Conservation (phyloP, 2,888 invertebrate genomes). For the Suillia variegata region DNA sequence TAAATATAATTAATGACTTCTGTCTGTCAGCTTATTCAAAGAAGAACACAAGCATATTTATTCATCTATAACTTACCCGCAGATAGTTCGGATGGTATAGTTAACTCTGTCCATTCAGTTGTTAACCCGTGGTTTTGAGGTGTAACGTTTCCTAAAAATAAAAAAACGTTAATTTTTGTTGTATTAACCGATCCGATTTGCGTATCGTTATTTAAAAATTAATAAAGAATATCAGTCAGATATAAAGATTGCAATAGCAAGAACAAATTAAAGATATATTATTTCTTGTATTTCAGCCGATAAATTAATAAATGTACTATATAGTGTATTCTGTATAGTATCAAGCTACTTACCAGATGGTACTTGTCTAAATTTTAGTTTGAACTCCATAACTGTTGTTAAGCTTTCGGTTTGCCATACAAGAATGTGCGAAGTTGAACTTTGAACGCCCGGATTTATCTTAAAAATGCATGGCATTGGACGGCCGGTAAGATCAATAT, state of each 20-base stretch:
- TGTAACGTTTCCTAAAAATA: constrained; percentile 38
- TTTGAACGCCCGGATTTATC: constrained; percentile 53
- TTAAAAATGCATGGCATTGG: constrained; percentile 59
- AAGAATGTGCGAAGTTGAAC: constrained; percentile 69
- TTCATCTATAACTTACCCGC: constrained; percentile 44
- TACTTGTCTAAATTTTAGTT: constrained; percentile 61
- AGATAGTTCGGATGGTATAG: constrained; percentile 56
- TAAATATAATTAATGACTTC: no score
- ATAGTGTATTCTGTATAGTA: no score
- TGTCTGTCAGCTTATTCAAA: no score
- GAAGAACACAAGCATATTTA: no score
- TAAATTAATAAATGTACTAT: no score
- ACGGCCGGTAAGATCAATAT: constrained; percentile 73
- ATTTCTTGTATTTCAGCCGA: no score
- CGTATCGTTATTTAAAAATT: no score
- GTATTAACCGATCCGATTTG: no score
- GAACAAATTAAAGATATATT: no score
- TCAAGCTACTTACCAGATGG: constrained; percentile 46
- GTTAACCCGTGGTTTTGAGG: constrained; percentile 34
- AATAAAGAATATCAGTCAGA: no score
- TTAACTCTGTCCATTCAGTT: constrained; percentile 55
- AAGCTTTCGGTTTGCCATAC: constrained; percentile 87
- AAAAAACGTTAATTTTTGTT: no score
- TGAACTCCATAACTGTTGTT: constrained; percentile 76
- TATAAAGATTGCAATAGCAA: no score